phyloP scores from a whole-genome alignment of 2,888 invertebrate species.

The Sarcophaga caerulescens region DNA sequence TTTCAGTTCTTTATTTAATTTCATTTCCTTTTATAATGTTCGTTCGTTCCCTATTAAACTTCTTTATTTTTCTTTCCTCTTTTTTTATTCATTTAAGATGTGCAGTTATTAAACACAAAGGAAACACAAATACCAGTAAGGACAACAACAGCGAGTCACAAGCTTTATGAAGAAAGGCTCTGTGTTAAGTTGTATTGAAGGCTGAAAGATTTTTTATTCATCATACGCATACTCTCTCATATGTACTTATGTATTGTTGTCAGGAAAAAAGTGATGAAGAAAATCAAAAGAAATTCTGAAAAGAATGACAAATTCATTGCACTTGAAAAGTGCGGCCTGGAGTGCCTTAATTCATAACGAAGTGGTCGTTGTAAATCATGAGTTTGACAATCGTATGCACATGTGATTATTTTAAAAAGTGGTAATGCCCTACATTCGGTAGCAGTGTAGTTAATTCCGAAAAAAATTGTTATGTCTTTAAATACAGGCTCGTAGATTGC shows the following conservation, averaged over 20 bases:
- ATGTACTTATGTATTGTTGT: background rate
- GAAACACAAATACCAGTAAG: slow-evolving; percentile 5
- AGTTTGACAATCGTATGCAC: background rate
- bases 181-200: slow-evolving; percentile 28
- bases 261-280: background rate
- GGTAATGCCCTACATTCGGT: background rate
- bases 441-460: background rate
- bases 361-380: background rate
- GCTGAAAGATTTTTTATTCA: slow-evolving; percentile 31
- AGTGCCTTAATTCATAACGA: slow-evolving; percentile 15
- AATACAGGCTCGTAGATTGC: no score
- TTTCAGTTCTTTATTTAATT: slow-evolving; percentile 21
- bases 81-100: slow-evolving; percentile 36
- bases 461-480: no score
- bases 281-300: background rate
- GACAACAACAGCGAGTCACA: background rate
- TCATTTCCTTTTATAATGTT: background rate
- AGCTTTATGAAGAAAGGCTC: no score
- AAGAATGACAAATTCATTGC: slow-evolving; percentile 10
- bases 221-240: background rate
- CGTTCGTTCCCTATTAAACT: background rate
- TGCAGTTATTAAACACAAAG: slow-evolving; percentile 64
- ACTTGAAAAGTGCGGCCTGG: background rate
- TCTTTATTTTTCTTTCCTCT: background rate
- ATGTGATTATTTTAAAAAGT: background rate